phyloP scores from a whole-genome alignment of 2,113 vertebrate species.

The Sarotherodon lohbergeri region DNA sequence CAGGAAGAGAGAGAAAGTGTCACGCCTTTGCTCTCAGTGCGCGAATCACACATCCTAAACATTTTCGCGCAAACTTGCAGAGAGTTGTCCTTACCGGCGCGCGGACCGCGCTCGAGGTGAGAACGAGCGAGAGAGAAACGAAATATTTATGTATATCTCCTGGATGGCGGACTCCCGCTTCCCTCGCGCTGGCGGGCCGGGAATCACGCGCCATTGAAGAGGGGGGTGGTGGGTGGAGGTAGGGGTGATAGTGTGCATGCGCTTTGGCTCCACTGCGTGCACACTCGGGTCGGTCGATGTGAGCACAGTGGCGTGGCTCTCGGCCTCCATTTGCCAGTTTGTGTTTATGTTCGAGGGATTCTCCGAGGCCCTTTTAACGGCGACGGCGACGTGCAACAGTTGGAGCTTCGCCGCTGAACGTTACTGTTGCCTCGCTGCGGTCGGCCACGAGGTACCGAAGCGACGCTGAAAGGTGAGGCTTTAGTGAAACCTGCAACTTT shows the following conservation, averaged over 20 bases:
- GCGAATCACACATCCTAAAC: not conserved
- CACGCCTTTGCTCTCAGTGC: not conserved
- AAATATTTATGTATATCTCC: not conserved
- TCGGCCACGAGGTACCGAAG: not conserved
- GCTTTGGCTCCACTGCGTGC: slow-evolving; percentile 31
- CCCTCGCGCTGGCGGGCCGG: slow-evolving; percentile 34
- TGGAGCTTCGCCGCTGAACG: not conserved
- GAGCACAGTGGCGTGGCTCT: slow-evolving; percentile 54
- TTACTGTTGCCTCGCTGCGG: not conserved
- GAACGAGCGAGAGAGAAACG: not conserved
- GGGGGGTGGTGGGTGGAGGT: not conserved
- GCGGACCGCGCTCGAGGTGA: slow-evolving; percentile 23
- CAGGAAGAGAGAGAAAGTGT: not conserved
- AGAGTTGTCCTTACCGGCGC: slow-evolving; percentile 8
- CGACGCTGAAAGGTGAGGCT: slow-evolving; percentile 26
- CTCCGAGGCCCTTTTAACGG: not conserved
- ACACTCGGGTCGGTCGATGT: slow-evolving; percentile 52
- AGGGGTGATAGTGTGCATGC: slow-evolving; percentile 51
- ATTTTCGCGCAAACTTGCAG: slow-evolving; percentile 25
- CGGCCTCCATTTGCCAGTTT: slow-evolving; percentile 67
- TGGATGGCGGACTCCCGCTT: slow-evolving; percentile 48
- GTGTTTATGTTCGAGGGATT: slow-evolving; percentile 59
- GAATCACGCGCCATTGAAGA: slow-evolving; percentile 62
- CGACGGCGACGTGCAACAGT: slow-evolving; percentile 36
- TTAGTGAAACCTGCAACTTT: slow-evolving; percentile 57